phyloP scores from a whole-genome alignment of 2,888 invertebrate species.

The Cheilosia variabilis region DNA sequence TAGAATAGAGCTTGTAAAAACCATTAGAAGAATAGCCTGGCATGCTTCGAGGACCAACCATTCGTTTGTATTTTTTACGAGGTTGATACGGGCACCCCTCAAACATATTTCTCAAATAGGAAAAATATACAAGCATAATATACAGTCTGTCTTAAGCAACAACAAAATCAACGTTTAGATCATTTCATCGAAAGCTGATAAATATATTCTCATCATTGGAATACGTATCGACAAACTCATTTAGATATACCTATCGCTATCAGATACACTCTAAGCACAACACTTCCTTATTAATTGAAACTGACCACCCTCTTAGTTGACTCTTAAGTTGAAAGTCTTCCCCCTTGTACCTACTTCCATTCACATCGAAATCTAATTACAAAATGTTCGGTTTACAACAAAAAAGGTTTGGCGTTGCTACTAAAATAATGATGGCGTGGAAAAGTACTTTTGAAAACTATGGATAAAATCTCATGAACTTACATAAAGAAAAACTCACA shows the following conservation, averaged over 20 bases:
- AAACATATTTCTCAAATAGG: no score
- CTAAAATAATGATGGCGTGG: constrained; percentile 48
- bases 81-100: no score
- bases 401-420: constrained; percentile 51
- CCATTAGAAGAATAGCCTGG: no score
- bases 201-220: no score
- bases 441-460: constrained; percentile 27
- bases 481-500: constrained; percentile 20
- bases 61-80: no score
- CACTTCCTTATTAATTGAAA: constrained; percentile 17
- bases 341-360: neutral
- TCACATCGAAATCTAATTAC: constrained; percentile 37
- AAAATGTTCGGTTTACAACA: constrained; percentile 26
- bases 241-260: neutral
- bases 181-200: no score
- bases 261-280: neutral
- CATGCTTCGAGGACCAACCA: no score
- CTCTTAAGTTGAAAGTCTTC: constrained; percentile 20
- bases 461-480: constrained; percentile 23
- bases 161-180: no score
- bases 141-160: no score
- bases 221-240: no score
- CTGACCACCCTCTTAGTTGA: constrained; percentile 27
- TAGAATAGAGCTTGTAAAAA: no score
- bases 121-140: no score